These are phyloP conservation scores for Diploscapter pachys DNA, from an alignment of 1,140 invertebrate species.

Conservation along the genomic window DNA sequence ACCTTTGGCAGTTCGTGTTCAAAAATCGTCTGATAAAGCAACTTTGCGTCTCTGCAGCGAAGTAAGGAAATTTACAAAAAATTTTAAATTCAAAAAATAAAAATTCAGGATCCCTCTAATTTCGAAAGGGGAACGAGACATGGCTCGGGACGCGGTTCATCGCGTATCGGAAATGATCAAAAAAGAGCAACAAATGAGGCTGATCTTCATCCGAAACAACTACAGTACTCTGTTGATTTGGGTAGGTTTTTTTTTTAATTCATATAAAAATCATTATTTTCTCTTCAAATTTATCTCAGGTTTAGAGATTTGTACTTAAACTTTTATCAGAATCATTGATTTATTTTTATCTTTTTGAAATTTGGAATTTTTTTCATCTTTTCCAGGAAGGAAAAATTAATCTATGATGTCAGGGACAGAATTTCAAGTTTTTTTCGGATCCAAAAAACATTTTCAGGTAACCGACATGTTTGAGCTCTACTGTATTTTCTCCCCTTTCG, in stretches of 20 bases:
- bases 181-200: constrained; percentile 12
- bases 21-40: constrained; percentile 19
- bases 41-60: constrained; percentile 22
- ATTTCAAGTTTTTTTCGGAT: too few relatives aligned
- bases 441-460: constrained; percentile 1
- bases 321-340: too few relatives aligned
- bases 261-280: neutral
- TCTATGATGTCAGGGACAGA: too few relatives aligned
- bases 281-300: too few relatives aligned
- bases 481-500: constrained; percentile 26
- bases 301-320: too few relatives aligned
- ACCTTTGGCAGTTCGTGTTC: constrained; percentile 31
- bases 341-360: too few relatives aligned
- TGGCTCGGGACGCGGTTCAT: constrained; percentile 2
- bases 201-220: constrained; percentile 15
- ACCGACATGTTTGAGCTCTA: constrained; percentile 23
- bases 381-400: too few relatives aligned
- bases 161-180: constrained; percentile 12
- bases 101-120: constrained; percentile 22
- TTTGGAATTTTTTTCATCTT: too few relatives aligned
- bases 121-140: constrained; percentile 4
- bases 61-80: constrained; percentile 5
- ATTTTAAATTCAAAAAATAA: neutral
- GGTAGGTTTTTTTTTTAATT: constrained; percentile 1
- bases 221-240: constrained; percentile 22